These are phyloP conservation scores for Embiotoca jacksoni DNA, from an alignment of 2,113 vertebrate species.

Conservation along the genomic window DNA sequence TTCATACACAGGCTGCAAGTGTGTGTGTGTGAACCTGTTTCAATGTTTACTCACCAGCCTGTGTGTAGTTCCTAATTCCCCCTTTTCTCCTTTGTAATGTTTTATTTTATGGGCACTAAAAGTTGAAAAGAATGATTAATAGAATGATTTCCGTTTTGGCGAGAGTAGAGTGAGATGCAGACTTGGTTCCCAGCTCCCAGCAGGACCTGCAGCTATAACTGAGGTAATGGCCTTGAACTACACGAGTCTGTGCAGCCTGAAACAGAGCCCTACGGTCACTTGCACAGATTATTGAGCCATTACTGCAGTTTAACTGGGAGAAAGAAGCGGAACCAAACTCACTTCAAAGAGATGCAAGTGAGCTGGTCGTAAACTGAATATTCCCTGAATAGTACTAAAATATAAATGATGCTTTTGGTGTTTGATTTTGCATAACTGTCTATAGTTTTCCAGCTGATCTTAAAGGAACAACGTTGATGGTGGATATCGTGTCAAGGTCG, in stretches of 20 bases:
- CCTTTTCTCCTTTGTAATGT: constrained; percentile 33
- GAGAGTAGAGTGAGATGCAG: constrained; percentile 27
- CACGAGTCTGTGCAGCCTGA: constrained; percentile 38
- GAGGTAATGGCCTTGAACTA: constrained; percentile 69
- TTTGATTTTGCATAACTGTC: constrained; percentile 4
- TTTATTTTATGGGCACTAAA: constrained; percentile 34
- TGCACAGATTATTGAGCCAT: constrained; percentile 52
- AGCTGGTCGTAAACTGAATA: constrained; percentile 10
- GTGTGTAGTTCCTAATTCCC: constrained; percentile 6
- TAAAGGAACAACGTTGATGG: neutral
- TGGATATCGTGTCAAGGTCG: constrained; percentile 31
- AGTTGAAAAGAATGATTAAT: constrained; percentile 31
- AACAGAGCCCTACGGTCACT: constrained; percentile 55
- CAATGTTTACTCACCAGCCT: constrained; percentile 15
- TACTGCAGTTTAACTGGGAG: constrained; percentile 45
- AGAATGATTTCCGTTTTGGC: constrained; percentile 46
- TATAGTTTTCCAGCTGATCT: constrained; percentile 25
- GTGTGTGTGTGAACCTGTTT: neutral
- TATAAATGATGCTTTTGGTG: neutral
- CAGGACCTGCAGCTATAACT: constrained; percentile 56
- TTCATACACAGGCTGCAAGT: neutral
- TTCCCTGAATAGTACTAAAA: neutral
- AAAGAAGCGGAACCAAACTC: constrained; percentile 8
- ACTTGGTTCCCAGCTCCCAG: constrained; percentile 48
- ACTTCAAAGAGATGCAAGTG: constrained; percentile 26